Base-by-base conservation (phyloP, 2,797 vertebrate species). In the Rhinoraja longicauda region DNA sequence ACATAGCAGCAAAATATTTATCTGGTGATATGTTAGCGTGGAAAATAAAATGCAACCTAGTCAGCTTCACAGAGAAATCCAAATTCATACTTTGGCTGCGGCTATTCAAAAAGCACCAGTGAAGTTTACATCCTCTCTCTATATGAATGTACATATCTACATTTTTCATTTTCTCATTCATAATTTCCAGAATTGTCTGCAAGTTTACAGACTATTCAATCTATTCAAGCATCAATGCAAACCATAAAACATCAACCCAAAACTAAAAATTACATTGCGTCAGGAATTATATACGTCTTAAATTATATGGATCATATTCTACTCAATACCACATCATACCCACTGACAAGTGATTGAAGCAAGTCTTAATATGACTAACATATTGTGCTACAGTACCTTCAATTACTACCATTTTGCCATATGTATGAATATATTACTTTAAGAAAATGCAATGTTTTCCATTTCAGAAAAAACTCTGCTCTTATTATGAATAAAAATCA, bases 281-380 rank as follows among this genome's bases (percentile, higher is more conserved):
- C 64, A 9, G 29, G 62, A 59, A 90, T 36, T 4, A 32, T 19
- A 36, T 24, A 32, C 6, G 64, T 70, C 62, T 90, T 9, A 67
- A 90, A 90, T 90, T 62, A 90, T 70, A 70, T 15, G 86, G 62
- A 26, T n/a, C n/a, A 90, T 90, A 90, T 90, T 90, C 17, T 21
- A 7, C 21, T 90, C 64, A 90, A 90, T 29, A 57, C 53, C 6
- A 45, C 21, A 21, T 81, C 21, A 53, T 36, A 90, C 6, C 15
- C 62, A 70, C 24, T 90, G 62, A 90, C 82, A 90, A 24, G 32
- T 8, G 32, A n/a, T 67, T 67, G n/a, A 67, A 88, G 84, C 26
- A 88, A 67, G n/a, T 15, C 26, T 88, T 32, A 32, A 88, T 88
- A 19, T 6, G n/a, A 88, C 10, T 88, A 88, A 36, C 64, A 88